Conservation (phyloP, 2,797 vertebrate genomes). For the Acestrorhynchus altus region DNA sequence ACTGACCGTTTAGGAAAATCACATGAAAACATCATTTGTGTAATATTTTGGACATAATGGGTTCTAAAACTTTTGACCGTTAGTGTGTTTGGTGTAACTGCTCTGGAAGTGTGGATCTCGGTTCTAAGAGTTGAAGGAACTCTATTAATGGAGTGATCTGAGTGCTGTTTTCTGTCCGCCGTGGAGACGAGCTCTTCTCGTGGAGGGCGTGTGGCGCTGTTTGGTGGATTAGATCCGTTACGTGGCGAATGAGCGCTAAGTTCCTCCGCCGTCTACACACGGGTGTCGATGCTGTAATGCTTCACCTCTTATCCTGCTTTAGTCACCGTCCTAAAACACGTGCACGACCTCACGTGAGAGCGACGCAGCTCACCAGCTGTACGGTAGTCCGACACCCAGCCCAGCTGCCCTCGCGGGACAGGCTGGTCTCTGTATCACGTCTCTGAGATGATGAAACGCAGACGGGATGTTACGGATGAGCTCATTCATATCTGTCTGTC, state of each 20-base stretch:
- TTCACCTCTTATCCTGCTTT: conserved; percentile 39
- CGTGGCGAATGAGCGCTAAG: conserved; percentile 21
- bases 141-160: too few species aligned
- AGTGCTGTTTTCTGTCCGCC: too few species aligned
- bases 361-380: conserved; percentile 32
- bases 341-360: neutral
- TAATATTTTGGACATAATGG: too few species aligned
- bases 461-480: conserved; percentile 20
- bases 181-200: too few species aligned
- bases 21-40: too few species aligned
- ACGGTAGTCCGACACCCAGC: neutral
- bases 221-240: neutral
- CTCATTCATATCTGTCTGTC: conserved; percentile 26
- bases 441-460: neutral
- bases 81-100: too few species aligned
- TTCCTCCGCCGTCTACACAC: neutral
- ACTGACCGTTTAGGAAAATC: too few species aligned
- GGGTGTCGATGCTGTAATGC: conserved; percentile 20
- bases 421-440: neutral
- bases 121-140: too few species aligned
- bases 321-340: conserved; percentile 44
- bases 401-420: neutral
- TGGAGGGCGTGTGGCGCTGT: too few species aligned
- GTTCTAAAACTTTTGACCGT: too few species aligned
- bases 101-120: too few species aligned